phyloP scores from a whole-genome alignment of 2,797 vertebrate species.

The Octomys mimax region DNA sequence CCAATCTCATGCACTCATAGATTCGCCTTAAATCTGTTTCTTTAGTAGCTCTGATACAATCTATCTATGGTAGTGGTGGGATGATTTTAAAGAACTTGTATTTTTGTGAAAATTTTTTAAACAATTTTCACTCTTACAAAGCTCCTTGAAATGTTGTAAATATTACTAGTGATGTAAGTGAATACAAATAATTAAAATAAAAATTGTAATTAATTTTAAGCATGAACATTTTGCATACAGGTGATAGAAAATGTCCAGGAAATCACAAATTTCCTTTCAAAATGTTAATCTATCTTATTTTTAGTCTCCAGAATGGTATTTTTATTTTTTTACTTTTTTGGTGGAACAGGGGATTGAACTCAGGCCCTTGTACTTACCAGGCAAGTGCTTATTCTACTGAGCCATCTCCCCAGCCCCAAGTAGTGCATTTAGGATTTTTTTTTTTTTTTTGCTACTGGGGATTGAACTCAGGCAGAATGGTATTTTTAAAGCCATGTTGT shows the following conservation, averaged over 20 bases:
- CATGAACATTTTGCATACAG: background rate
- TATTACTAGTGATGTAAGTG: background rate
- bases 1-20: background rate
- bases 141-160: constrained; percentile 14
- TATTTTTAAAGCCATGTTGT: background rate
- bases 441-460: no score
- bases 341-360: no score
- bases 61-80: background rate
- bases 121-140: constrained; percentile 45
- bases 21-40: background rate
- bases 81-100: background rate
- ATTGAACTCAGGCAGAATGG: background rate
- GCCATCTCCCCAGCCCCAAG: no score
- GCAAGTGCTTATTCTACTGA: no score
- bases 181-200: constrained; percentile 22
- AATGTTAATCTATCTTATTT: constrained; percentile 29
- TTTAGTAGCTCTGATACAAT: background rate
- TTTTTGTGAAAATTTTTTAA: background rate
- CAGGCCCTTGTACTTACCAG: no score
- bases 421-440: no score
- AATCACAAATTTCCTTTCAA: constrained; percentile 41
- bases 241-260: background rate
- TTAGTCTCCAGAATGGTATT: constrained; percentile 17
- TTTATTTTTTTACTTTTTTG: background rate
- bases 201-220: constrained; percentile 22